Evolutionary conservation across 2,888 invertebrate genomes (phyloP).

Genomic region (Resseliella maxima): DNA sequence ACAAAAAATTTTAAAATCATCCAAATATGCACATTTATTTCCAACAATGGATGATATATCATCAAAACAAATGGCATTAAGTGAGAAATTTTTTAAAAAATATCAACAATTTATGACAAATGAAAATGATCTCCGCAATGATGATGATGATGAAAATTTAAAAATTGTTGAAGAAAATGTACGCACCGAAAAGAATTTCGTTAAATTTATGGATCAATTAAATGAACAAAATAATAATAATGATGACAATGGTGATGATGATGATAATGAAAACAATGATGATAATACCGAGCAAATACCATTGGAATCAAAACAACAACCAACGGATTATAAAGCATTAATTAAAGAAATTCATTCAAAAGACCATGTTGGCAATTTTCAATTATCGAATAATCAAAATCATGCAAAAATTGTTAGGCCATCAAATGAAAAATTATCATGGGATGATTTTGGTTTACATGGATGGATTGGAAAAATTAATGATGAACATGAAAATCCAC

Average conservation of each 20-base stretch:
- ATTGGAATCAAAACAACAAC: neutral
- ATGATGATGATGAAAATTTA: constrained; percentile 56
- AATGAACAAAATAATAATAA: constrained; percentile 58
- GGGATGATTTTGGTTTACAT: constrained; percentile 63
- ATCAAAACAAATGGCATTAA: neutral
- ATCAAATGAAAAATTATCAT: constrained; percentile 60
- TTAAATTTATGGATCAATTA: constrained; percentile 58
- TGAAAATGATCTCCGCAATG: constrained; percentile 55
- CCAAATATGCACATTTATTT: neutral
- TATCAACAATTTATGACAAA: constrained; percentile 18
- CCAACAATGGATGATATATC: neutral
- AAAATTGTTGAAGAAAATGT: constrained; percentile 59
- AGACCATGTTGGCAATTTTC: neutral
- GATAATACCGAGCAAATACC: constrained; percentile 14
- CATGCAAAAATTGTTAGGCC: neutral
- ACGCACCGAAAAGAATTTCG: constrained; percentile 60
- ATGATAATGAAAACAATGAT: too few relatives aligned
- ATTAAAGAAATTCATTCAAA: constrained; percentile 5
- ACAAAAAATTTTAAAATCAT: neutral
- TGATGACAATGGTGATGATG: neutral
- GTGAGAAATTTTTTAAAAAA: neutral
- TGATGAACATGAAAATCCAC: constrained; percentile 32
- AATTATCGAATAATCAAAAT: neutral
- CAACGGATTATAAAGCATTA: neutral
- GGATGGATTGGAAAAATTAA: constrained; percentile 64